Percentiles rank a stretch among this genome's conserved stretches.
Conservation (phyloP, 2,113 vertebrate genomes). For the Axis porcinus region DNA sequence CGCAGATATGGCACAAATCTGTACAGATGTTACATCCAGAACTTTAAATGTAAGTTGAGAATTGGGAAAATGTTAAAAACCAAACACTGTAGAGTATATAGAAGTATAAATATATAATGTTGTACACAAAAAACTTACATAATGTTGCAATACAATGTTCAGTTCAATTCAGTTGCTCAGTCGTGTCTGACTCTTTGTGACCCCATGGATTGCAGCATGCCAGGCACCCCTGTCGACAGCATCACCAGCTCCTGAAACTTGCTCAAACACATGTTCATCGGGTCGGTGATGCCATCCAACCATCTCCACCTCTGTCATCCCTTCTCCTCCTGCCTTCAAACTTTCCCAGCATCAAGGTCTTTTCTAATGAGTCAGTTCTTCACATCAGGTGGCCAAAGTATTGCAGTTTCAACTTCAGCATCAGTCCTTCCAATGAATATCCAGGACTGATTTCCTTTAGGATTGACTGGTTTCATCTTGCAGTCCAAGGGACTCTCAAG, state of each 20-base stretch:
- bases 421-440: neutral
- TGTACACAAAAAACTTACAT: neutral
- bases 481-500: neutral
- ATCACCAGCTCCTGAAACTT: neutral
- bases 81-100: neutral
- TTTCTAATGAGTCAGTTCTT: neutral
- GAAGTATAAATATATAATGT: neutral
- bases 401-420: neutral
- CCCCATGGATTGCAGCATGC: neutral
- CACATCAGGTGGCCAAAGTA: neutral
- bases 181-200: neutral
- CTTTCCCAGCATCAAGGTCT: neutral
- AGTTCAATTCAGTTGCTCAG: neutral
- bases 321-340: neutral
- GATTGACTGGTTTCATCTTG: neutral
- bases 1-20: neutral
- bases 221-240: neutral
- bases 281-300: neutral
- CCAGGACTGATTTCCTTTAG: neutral
- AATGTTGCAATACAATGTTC: neutral
- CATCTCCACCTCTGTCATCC: neutral
- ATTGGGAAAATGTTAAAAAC: constrained; percentile 25
- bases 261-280: neutral
- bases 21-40: neutral
- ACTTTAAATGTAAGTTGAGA: neutral